Conservation (phyloP, 2,113 vertebrate species). For the Anarrhichthys ocellatus region DNA sequence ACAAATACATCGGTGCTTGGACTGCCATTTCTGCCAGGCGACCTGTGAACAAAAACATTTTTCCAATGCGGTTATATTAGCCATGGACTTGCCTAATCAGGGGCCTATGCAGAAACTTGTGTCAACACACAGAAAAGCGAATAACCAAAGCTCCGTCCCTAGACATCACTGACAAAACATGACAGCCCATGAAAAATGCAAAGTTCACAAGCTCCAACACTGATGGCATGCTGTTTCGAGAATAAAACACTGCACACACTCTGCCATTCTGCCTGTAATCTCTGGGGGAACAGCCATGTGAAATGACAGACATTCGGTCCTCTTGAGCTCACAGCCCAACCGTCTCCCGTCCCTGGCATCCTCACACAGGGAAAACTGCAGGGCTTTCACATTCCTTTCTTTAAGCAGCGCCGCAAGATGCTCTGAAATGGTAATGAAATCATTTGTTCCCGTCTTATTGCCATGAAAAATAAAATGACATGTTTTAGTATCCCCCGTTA, state of each 20-base stretch:
- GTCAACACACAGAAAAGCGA: slow-evolving; percentile 50
- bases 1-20: slow-evolving; percentile 76
- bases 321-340: slow-evolving; percentile 34
- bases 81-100: slow-evolving; percentile 67
- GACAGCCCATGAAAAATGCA: slow-evolving; percentile 68
- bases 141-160: slow-evolving; percentile 13
- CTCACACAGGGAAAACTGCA: slow-evolving; percentile 16
- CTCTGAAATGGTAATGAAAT: slow-evolving; percentile 63
- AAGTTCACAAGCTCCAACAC: slow-evolving; percentile 60
- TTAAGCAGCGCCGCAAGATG: slow-evolving; percentile 49
- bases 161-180: slow-evolving; percentile 53
- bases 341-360: slow-evolving; percentile 26
- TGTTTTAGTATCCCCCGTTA: slow-evolving; percentile 64
- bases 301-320: slow-evolving; percentile 51
- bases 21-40: slow-evolving; percentile 73
- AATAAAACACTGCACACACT: slow-evolving; percentile 40
- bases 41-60: slow-evolving; percentile 83
- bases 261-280: slow-evolving; percentile 38
- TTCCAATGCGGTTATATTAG: slow-evolving; percentile 72
- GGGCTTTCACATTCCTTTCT: neutral
- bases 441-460: slow-evolving; percentile 49
- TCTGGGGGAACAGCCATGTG: slow-evolving; percentile 32
- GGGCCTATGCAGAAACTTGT: slow-evolving; percentile 33
- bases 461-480: slow-evolving; percentile 70
- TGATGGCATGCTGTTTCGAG: slow-evolving; percentile 44